A percentile compares a stretch with the other conserved stretches of the same genome.
Conservation (phyloP, 2,888 invertebrate species). For the Teinopalpus imperialis region DNA sequence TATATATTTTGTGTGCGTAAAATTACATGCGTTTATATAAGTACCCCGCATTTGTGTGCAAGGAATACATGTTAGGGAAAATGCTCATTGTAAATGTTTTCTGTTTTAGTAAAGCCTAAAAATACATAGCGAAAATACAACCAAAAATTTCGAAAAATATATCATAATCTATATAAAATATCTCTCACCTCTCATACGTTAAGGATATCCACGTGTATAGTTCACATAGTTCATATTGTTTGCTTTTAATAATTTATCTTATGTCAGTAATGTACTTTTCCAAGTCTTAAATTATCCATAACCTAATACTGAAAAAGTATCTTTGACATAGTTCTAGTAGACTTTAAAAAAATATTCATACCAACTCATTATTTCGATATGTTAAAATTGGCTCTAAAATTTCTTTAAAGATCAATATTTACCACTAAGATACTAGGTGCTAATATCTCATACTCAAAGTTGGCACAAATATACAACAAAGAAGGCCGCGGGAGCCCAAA, state of each 20-base stretch:
- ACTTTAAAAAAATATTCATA: constrained; percentile 47
- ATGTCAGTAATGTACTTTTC: constrained; percentile 53
- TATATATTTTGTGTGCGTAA: constrained; percentile 39
- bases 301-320: constrained; percentile 78
- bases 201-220: background rate
- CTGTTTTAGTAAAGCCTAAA: constrained; percentile 11
- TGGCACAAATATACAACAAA: constrained; percentile 67
- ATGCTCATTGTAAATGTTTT: constrained; percentile 12
- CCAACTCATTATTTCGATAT: constrained; percentile 64
- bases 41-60: constrained; percentile 39
- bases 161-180: constrained; percentile 29
- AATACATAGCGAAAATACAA: constrained; percentile 34
- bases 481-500: constrained; percentile 55
- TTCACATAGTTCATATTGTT: background rate
- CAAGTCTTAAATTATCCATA: constrained; percentile 66
- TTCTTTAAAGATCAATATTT: constrained; percentile 13
- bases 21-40: constrained; percentile 44
- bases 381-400: constrained; percentile 40
- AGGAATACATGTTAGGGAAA: constrained; percentile 4
- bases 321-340: constrained; percentile 45
- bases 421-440: constrained; percentile 11
- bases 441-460: constrained; percentile 38
- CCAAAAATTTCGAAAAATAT: constrained; percentile 65
- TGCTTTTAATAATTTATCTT: constrained; percentile 16
- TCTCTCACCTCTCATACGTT: background rate